phyloP scores from a whole-genome alignment of 2,888 invertebrate genomes.

The Torymus tubicola region DNA sequence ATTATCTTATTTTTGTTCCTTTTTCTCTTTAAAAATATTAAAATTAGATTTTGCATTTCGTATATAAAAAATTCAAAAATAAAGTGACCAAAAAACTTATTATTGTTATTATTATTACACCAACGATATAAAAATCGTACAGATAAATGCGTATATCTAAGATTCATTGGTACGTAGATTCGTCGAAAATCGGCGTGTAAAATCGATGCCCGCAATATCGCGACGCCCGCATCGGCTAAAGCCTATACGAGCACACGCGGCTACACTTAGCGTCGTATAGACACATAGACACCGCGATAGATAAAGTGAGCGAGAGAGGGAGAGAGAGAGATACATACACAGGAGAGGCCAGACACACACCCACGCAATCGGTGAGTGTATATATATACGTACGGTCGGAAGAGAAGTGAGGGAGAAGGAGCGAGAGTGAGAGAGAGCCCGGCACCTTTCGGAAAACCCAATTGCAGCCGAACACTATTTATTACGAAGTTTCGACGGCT shows the following conservation, averaged over 20 bases:
- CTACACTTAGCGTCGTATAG: constrained; percentile 30
- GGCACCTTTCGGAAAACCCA: constrained; percentile 61
- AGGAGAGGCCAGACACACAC: constrained; percentile 15
- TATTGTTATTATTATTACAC: no score
- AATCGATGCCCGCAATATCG: constrained; percentile 21
- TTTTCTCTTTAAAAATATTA: no score
- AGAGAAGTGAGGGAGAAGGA: neutral
- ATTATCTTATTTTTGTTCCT: no score
- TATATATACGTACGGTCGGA: constrained; percentile 7
- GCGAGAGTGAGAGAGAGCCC: constrained; percentile 36
- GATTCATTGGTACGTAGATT: no score
- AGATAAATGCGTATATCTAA: no score
- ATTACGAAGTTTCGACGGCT: constrained; percentile 75
- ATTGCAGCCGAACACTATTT: constrained; percentile 69
- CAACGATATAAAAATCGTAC: no score
- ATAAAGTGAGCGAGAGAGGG: constrained; percentile 36
- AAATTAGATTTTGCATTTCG: no score
- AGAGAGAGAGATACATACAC: constrained; percentile 1
- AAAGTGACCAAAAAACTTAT: no score
- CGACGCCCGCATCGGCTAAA: constrained; percentile 21
- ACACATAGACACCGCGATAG: neutral
- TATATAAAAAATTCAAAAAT: no score
- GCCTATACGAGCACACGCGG: constrained; percentile 32
- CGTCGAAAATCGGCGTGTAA: neutral
- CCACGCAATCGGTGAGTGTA: neutral